A percentile compares a stretch with the other conserved stretches of the same genome.
These are phyloP conservation scores for Dallia pectoralis DNA, from an alignment of 2,797 vertebrate genomes.

Conservation along the genomic window DNA sequence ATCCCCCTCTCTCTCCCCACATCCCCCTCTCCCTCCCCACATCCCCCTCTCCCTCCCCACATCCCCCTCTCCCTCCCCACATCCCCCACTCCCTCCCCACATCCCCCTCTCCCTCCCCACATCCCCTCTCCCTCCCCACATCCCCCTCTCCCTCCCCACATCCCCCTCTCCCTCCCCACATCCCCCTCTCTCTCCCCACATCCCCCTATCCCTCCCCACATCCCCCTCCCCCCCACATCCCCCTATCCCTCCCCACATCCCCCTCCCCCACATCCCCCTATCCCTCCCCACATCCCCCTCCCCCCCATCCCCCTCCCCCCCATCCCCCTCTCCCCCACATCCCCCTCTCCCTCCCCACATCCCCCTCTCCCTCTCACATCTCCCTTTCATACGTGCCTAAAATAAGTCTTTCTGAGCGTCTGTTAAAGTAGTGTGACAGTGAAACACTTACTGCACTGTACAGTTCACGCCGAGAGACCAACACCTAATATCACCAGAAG, in stretches of 20 bases:
- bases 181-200: too few relatives aligned
- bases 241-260: slow-evolving; percentile 22
- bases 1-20: too few relatives aligned
- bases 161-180: too few relatives aligned
- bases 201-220: not conserved
- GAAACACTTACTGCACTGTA: not conserved
- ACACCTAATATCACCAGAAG: not conserved
- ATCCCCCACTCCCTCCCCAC: slow-evolving; percentile 1
- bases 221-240: not conserved
- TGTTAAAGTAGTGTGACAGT: not conserved
- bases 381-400: slow-evolving; percentile 20
- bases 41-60: slow-evolving; percentile 13
- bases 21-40: not conserved
- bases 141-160: too few relatives aligned
- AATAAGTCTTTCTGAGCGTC: slow-evolving; percentile 24
- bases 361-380: too few relatives aligned
- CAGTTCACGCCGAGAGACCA: not conserved
- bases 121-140: too few relatives aligned
- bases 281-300: slow-evolving; percentile 3
- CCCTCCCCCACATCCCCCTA: too few relatives aligned
- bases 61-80: slow-evolving; percentile 24
- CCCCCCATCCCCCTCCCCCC: too few relatives aligned
- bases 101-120: not conserved
- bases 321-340: too few relatives aligned
- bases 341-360: too few relatives aligned